Base-by-base conservation (phyloP, 2,113 vertebrate genomes). In the Okapia johnstoni region DNA sequence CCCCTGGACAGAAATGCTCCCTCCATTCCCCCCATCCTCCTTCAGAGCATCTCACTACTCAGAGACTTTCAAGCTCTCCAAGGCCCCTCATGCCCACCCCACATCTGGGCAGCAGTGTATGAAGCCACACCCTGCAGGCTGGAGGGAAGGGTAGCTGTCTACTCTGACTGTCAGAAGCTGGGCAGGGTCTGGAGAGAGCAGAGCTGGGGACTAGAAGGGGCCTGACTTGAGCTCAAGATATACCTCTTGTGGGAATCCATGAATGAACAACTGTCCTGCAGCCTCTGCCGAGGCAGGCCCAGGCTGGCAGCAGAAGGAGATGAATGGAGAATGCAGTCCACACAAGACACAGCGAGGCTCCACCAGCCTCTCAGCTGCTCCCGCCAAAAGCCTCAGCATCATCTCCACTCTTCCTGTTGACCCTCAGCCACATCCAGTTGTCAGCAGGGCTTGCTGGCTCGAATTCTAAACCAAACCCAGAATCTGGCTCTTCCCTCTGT, bases 181-280 rank as follows among this genome's bases (percentile, higher is more conserved):
- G 66, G n/a, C n/a, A 54, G 54, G 54, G 70, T 15, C 48, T 46
- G 30, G 60, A 33, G 73, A 40, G 92, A 63, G 30, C 23, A 60
- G 84, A 21, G 6, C 17, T 30, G 16, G 36, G 16, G 23, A 16
- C 76, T 80, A 52, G 60, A 76, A 79, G 54, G 77, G 43, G 76
- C 57, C 70, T 23, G 40, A 46, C 36, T 21, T 21, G 25, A 61
- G 81, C 83, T 73, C 23, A 30, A 79, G 73, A 73, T 89, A 40
- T 9, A n/a, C 12, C 7, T 95, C 60, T 88, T 57, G 19, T 28
- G 6, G 36, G 60, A 96, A 83, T 70, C 88, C 77, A 28, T 93
- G 97, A 96, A 98, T 97, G 97, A 91, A n/a, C 80, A 86, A 63
- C 73, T 21, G 48, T 84, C 73, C 55, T 21, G 57, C 30, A 12